Conservation (phyloP, 1,140 invertebrate genomes). For the Zaprionus capensis region DNA sequence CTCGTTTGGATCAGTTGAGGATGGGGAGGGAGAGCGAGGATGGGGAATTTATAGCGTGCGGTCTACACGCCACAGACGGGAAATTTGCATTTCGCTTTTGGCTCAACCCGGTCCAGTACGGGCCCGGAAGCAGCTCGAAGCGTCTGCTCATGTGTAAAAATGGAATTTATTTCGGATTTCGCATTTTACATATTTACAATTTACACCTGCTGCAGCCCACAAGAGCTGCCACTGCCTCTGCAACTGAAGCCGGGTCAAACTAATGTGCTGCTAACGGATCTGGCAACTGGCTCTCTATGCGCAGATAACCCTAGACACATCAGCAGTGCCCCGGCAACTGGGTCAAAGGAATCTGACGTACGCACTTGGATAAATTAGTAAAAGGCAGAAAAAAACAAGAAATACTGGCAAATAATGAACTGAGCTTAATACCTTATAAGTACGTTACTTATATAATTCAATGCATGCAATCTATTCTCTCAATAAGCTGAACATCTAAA, state of each 20-base stretch:
- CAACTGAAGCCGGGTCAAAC: constrained; percentile 1
- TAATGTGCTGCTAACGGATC: constrained; percentile 26
- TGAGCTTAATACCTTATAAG: not conserved
- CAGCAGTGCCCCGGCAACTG: constrained; percentile 4
- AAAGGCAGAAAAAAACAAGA: constrained; percentile 15
- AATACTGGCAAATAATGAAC: not conserved
- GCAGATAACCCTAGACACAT: constrained; percentile 37
- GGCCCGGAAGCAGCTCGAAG: constrained; percentile 40
- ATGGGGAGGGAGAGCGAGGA: not conserved
- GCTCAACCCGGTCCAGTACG: constrained; percentile 15
- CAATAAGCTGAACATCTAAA: too few species aligned
- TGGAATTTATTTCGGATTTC: constrained; percentile 75
- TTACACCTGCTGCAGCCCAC: constrained; percentile 18
- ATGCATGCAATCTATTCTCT: too few species aligned
- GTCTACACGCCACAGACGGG: constrained; percentile 41
- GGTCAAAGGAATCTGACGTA: constrained; percentile 15
- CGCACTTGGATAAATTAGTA: constrained; percentile 60
- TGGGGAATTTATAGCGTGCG: constrained; percentile 69
- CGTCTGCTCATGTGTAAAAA: constrained; percentile 67
- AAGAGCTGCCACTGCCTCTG: constrained; percentile 6
- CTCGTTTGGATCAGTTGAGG: constrained; percentile 23
- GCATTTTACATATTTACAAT: constrained; percentile 51
- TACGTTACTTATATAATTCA: too few species aligned
- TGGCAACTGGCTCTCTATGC: constrained; percentile 28
- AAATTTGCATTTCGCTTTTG: constrained; percentile 71